These are phyloP conservation scores for Craniophora ligustri DNA, from an alignment of 2,888 invertebrate genomes.

Conservation along the genomic window DNA sequence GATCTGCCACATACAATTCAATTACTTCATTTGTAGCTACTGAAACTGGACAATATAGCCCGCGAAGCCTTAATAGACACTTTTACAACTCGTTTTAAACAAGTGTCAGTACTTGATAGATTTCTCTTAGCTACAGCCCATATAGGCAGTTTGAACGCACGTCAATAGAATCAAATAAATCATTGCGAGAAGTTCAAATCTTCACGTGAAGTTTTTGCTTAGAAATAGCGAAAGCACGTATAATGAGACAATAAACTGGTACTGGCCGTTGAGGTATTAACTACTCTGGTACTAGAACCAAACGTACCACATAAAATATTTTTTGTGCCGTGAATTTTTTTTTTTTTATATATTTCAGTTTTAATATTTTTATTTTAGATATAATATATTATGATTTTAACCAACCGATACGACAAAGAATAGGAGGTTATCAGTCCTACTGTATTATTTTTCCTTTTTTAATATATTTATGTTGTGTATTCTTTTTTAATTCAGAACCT, in stretches of 20 bases:
- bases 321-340: too few relatives aligned
- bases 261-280: conserved; percentile 10
- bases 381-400: too few relatives aligned
- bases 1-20: conserved; percentile 42
- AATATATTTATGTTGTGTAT: too few relatives aligned
- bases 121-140: conserved; percentile 36
- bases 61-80: conserved; percentile 38
- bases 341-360: too few relatives aligned
- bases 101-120: conserved; percentile 42
- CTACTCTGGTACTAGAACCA: not conserved
- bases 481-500: too few relatives aligned
- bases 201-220: conserved; percentile 54
- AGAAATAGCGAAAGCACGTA: conserved; percentile 55
- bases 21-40: conserved; percentile 48
- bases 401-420: too few relatives aligned
- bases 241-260: conserved; percentile 53
- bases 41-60: conserved; percentile 31
- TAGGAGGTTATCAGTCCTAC: too few relatives aligned
- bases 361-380: too few relatives aligned
- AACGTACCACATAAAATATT: too few relatives aligned
- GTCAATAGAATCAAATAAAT: conserved; percentile 54
- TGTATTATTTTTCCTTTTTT: too few relatives aligned
- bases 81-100: conserved; percentile 39
- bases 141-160: conserved; percentile 31
- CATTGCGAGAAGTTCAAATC: conserved; percentile 53